Evolutionary conservation across 2,888 invertebrate species (phyloP).

Genomic region (Blastobasis adustella): DNA sequence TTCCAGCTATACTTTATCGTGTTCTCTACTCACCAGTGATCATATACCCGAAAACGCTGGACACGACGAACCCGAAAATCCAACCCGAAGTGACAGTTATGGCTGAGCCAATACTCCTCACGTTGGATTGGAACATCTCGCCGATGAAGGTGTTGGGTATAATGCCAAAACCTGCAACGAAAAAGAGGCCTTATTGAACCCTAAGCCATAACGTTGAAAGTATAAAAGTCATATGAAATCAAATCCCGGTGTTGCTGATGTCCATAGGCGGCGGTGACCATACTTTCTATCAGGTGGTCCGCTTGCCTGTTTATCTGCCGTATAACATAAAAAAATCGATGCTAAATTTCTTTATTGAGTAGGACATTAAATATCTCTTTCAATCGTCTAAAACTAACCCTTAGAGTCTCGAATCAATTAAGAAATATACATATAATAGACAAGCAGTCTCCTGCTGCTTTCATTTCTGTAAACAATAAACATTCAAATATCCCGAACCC

Average conservation of each 20-base stretch:
- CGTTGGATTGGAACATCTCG: constrained; percentile 33
- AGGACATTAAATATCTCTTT: too few species aligned
- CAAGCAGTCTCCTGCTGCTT: too few species aligned
- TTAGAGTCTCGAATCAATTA: too few species aligned
- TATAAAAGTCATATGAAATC: too few species aligned
- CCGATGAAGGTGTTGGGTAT: constrained; percentile 30
- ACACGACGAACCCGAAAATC: constrained; percentile 24
- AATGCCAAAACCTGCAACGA: constrained; percentile 27
- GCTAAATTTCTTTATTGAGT: background rate
- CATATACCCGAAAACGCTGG: constrained; percentile 24
- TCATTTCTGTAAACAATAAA: too few species aligned
- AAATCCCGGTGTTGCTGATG: background rate
- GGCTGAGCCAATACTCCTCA: constrained; percentile 27
- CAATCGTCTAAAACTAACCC: too few species aligned
- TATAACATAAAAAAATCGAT: background rate
- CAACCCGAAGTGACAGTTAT: constrained; percentile 20
- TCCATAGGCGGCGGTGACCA: background rate
- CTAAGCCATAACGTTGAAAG: background rate
- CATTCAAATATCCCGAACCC: too few species aligned
- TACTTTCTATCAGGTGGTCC: background rate
- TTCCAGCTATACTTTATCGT: too few species aligned
- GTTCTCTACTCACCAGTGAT: constrained; percentile 1
- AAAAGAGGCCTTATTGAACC: background rate
- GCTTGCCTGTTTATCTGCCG: background rate
- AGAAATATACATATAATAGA: too few species aligned